These are phyloP conservation scores for Falco punctatus DNA, from an alignment of 2,113 vertebrate species.

Conservation along the genomic window DNA sequence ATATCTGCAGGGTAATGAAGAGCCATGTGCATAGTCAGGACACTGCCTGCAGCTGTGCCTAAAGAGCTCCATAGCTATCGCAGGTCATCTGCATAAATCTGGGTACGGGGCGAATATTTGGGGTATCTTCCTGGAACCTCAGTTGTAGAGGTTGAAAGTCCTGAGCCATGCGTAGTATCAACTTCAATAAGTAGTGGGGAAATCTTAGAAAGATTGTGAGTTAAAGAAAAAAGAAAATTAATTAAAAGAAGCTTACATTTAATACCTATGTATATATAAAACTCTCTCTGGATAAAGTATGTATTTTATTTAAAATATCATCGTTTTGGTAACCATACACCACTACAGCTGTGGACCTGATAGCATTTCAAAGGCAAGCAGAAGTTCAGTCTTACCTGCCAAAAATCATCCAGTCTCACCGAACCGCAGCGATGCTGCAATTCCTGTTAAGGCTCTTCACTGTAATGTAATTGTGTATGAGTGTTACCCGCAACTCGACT, in stretches of 20 bases:
- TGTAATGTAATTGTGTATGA: not conserved
- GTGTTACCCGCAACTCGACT: accelerated
- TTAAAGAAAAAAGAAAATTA: not conserved
- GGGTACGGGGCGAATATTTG: not conserved
- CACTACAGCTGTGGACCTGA: not conserved
- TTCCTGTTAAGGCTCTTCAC: not conserved
- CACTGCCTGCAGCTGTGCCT: not conserved
- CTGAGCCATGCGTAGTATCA: not conserved
- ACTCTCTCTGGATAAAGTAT: not conserved
- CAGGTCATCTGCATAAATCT: not conserved
- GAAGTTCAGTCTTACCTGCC: not conserved
- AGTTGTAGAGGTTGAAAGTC: not conserved
- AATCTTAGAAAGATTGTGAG: not conserved
- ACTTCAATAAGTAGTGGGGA: not conserved
- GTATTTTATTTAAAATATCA: not conserved
- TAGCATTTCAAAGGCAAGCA: not conserved
- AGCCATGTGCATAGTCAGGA: not conserved
- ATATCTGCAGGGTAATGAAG: not conserved
- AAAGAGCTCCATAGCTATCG: not conserved
- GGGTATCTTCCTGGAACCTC: not conserved
- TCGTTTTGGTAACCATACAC: not conserved
- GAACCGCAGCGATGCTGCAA: not conserved
- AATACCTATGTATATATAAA: not conserved
- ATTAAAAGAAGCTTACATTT: not conserved
- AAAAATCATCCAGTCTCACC: not conserved